Evolutionary conservation across 1,140 invertebrate species (phyloP).

Genomic region (Drosophila pandora): DNA sequence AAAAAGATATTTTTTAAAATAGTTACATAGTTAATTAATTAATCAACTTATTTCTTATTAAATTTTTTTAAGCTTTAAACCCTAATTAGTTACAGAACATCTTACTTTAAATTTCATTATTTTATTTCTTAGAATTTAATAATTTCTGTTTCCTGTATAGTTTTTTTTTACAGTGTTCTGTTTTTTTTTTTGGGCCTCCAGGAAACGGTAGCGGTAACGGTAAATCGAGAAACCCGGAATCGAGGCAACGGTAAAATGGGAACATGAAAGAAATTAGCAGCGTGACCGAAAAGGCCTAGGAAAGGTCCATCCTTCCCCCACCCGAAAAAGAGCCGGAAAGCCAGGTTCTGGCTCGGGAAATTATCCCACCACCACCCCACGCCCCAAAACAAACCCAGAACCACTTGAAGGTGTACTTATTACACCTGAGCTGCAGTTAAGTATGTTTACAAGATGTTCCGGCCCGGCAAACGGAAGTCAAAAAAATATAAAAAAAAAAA

Average conservation of each 20-base stretch:
- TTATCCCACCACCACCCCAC: background rate
- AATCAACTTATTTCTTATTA: background rate
- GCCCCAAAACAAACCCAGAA: constrained; percentile 4
- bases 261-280: constrained; percentile 80
- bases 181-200: constrained; percentile 1
- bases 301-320: background rate
- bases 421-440: constrained; percentile 81
- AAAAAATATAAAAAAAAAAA: background rate
- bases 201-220: constrained; percentile 12
- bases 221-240: constrained; percentile 20
- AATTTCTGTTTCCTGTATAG: background rate
- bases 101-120: background rate
- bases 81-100: too few species aligned
- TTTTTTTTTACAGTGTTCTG: constrained; percentile 6
- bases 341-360: background rate
- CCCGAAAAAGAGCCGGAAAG: background rate
- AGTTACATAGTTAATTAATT: background rate
- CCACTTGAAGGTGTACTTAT: constrained; percentile 76
- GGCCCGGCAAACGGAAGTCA: constrained; percentile 29
- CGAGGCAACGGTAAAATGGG: constrained; percentile 14
- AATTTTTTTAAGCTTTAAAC: too few species aligned
- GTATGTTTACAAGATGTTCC: constrained; percentile 80
- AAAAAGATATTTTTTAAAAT: too few species aligned
- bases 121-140: background rate
- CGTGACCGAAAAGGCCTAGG: constrained; percentile 56